Percentiles rank a stretch among this genome's conserved stretches.
Conservation (phyloP, 92 coral and sea anemone genomes). For the Paragorgia papillata region DNA sequence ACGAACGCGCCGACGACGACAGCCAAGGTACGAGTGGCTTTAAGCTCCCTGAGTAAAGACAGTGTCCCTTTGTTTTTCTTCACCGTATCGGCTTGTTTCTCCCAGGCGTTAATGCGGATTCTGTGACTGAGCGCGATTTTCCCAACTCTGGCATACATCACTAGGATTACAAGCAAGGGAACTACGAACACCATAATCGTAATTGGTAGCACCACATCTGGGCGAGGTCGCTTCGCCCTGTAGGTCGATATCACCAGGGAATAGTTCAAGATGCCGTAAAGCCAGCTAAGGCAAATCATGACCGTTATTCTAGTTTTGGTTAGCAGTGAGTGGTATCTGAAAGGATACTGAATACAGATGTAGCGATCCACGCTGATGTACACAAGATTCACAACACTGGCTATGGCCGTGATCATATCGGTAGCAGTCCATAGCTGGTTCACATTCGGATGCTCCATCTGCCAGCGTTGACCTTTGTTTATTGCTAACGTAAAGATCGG, state of each 20-base stretch:
- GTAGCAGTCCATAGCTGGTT: conserved; percentile 17
- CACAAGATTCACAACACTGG: conserved; percentile 31
- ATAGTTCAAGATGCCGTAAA: conserved; percentile 23
- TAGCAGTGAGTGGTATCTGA: conserved; percentile 13
- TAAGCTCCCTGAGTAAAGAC: conserved; percentile 14
- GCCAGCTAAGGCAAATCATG: conserved; percentile 20
- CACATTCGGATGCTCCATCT: background rate
- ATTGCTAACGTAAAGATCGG: conserved; percentile 27
- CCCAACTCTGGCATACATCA: conserved; percentile 8
- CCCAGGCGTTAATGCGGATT: conserved; percentile 18
- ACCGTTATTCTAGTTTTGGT: conserved; percentile 4
- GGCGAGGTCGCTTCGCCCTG: conserved; percentile 14
- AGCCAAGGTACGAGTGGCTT: conserved; percentile 33
- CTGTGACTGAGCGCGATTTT: conserved; percentile 35
- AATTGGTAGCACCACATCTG: background rate
- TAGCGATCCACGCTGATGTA: conserved; percentile 41
- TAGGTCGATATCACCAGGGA: conserved; percentile 4
- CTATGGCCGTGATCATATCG: conserved; percentile 33
- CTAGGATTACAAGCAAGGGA: conserved; percentile 18
- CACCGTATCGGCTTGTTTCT: background rate
- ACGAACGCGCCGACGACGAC: conserved; percentile 30
- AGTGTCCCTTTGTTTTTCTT: background rate
- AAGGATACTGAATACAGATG: conserved; percentile 32
- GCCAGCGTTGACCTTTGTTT: background rate
- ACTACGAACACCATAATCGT: conserved; percentile 24